These are phyloP conservation scores for Polyommatus icarus DNA, from an alignment of 2,888 invertebrate species.

Conservation along the genomic window DNA sequence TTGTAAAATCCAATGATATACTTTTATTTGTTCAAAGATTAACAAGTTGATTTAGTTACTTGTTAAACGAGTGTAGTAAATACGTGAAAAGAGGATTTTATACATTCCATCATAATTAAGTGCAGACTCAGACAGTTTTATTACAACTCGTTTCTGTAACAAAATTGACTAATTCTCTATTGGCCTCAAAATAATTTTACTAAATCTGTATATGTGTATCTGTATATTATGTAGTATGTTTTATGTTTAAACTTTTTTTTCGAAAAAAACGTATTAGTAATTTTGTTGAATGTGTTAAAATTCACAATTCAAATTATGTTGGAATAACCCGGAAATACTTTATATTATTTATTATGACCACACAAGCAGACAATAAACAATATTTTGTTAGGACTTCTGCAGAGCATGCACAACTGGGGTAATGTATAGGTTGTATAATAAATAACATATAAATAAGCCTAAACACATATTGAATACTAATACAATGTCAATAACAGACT, in stretches of 20 bases:
- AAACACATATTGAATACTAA: conserved; percentile 19
- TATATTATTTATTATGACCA: neutral
- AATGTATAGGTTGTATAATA: neutral
- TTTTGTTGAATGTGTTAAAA: neutral
- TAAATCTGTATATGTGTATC: neutral
- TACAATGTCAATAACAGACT: neutral
- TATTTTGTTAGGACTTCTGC: conserved; percentile 2
- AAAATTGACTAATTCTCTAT: neutral
- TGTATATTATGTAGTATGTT: no score
- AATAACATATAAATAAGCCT: neutral
- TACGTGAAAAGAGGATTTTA: neutral
- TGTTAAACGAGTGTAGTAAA: conserved; percentile 10
- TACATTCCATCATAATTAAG: conserved; percentile 18
- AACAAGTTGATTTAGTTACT: neutral
- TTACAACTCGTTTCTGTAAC: neutral
- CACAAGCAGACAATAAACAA: neutral
- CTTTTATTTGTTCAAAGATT: neutral
- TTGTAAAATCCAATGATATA: neutral
- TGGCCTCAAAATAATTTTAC: neutral
- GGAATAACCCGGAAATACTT: neutral
- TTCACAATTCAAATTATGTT: neutral
- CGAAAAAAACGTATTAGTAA: no score
- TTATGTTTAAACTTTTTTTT: no score
- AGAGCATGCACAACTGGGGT: neutral
- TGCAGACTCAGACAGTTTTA: conserved; percentile 12